Conservation (phyloP, 2,888 invertebrate species). For the Anagyrus pseudococci region DNA sequence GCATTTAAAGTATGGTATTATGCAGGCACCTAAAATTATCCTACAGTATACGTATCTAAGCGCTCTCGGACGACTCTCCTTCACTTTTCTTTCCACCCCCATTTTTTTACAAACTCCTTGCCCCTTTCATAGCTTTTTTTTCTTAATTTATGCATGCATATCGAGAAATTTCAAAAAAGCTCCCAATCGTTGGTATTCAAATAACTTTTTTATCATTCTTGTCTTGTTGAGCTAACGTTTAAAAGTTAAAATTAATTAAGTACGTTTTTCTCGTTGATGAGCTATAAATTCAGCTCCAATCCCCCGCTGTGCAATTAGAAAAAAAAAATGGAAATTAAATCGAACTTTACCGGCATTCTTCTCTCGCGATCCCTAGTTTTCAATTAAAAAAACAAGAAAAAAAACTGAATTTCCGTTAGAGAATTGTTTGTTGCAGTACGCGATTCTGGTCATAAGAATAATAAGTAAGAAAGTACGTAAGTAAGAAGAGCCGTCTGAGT, state of each 20-base stretch:
- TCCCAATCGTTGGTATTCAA: too few relatives aligned
- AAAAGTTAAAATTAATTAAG: too few relatives aligned
- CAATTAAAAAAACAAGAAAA: not conserved
- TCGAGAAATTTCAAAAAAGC: not conserved
- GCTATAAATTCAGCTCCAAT: too few relatives aligned
- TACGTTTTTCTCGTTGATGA: too few relatives aligned
- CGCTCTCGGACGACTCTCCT: slow-evolving; percentile 36
- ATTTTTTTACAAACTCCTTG: not conserved
- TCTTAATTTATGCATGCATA: not conserved
- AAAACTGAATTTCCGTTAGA: not conserved
- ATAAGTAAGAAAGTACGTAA: not conserved
- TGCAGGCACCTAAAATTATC: slow-evolving; percentile 39
- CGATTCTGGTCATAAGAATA: not conserved
- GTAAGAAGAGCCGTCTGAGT: slow-evolving; percentile 32
- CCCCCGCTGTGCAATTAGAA: too few relatives aligned
- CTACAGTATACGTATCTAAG: slow-evolving; percentile 34
- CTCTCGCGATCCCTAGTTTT: too few relatives aligned
- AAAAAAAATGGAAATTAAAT: too few relatives aligned
- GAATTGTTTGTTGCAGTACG: not conserved
- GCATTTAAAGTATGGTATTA: slow-evolving; percentile 37
- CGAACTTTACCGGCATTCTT: too few relatives aligned
- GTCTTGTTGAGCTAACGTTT: too few relatives aligned
- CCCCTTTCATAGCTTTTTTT: not conserved
- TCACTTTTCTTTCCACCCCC: slow-evolving; percentile 8
- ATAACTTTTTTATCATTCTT: too few relatives aligned